These are phyloP conservation scores for Menidia beryllina DNA, from an alignment of 2,113 vertebrate genomes.

Conservation along the genomic window DNA sequence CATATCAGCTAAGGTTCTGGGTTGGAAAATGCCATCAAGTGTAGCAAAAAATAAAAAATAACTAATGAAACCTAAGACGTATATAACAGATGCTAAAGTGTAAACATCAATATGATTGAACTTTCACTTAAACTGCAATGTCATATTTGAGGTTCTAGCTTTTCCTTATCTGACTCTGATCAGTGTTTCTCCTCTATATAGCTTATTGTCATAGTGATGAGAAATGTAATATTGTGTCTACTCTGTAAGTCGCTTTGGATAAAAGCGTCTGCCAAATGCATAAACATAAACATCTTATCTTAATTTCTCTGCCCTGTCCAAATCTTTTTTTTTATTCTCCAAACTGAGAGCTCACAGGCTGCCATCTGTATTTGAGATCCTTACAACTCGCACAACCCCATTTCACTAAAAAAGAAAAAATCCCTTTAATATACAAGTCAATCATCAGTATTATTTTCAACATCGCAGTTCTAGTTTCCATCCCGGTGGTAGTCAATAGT, in stretches of 20 bases:
- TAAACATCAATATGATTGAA: not conserved
- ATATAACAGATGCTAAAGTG: not conserved
- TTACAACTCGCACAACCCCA: not conserved
- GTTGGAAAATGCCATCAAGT: too few species aligned
- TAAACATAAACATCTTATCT: too few species aligned
- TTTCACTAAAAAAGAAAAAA: not conserved
- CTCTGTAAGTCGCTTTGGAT: too few species aligned
- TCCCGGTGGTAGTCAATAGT: conserved; percentile 19
- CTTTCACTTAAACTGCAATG: too few species aligned
- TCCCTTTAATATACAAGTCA: not conserved
- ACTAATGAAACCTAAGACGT: too few species aligned
- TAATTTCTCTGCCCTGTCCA: not conserved
- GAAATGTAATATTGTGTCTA: too few species aligned
- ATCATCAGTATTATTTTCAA: conserved; percentile 26
- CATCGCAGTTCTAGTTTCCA: conserved; percentile 33
- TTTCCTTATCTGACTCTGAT: too few species aligned
- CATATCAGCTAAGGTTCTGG: not conserved
- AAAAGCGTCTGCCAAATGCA: too few species aligned
- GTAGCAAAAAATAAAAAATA: too few species aligned
- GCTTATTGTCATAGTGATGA: too few species aligned
- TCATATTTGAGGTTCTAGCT: too few species aligned
- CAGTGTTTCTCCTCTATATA: too few species aligned
- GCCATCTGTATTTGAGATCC: not conserved
- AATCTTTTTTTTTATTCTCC: not conserved
- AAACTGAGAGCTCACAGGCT: not conserved